These are phyloP conservation scores for Drosophila melanogaster DNA, from an alignment of 1,140 invertebrate species.

Conservation along the genomic window DNA sequence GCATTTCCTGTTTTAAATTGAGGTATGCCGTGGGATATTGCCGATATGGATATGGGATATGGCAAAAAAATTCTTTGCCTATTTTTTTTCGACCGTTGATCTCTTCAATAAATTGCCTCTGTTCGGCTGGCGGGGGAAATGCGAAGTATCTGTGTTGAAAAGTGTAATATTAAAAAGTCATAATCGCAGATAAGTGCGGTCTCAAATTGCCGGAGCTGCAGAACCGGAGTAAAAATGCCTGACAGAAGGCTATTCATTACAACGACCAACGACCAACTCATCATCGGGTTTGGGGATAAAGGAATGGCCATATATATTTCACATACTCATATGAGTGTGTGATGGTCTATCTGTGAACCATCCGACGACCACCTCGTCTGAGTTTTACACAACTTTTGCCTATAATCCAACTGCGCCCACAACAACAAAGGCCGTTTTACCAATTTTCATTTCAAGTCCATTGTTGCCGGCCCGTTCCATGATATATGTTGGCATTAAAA, in stretches of 20 bases:
- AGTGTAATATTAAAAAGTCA: constrained; percentile 84
- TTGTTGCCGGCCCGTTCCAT: constrained; percentile 54
- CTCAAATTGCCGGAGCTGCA: constrained; percentile 66
- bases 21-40: constrained; percentile 74
- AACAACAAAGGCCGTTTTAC: constrained; percentile 46
- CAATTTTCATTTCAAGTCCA: constrained; percentile 72
- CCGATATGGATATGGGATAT: constrained; percentile 73
- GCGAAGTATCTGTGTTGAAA: constrained; percentile 64
- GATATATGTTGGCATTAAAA: constrained; percentile 80
- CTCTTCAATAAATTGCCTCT: constrained; percentile 65
- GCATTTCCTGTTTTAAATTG: constrained; percentile 84
- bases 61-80: constrained; percentile 57
- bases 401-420: constrained; percentile 43
- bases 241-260: constrained; percentile 79
- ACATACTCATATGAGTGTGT: constrained; percentile 31
- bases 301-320: constrained; percentile 32
- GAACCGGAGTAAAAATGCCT: constrained; percentile 43
- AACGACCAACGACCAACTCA: constrained; percentile 41
- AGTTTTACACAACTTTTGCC: constrained; percentile 72
- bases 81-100: constrained; percentile 38
- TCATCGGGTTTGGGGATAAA: constrained; percentile 30
- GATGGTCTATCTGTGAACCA: constrained; percentile 12
- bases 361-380: constrained; percentile 13
- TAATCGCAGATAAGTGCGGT: constrained; percentile 84
- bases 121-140: constrained; percentile 14